Evolutionary conservation across 2,797 vertebrate genomes (phyloP), one percentile per base, ranked within the genome.

Genomic region (Pogoniulus pusillus): DNA sequence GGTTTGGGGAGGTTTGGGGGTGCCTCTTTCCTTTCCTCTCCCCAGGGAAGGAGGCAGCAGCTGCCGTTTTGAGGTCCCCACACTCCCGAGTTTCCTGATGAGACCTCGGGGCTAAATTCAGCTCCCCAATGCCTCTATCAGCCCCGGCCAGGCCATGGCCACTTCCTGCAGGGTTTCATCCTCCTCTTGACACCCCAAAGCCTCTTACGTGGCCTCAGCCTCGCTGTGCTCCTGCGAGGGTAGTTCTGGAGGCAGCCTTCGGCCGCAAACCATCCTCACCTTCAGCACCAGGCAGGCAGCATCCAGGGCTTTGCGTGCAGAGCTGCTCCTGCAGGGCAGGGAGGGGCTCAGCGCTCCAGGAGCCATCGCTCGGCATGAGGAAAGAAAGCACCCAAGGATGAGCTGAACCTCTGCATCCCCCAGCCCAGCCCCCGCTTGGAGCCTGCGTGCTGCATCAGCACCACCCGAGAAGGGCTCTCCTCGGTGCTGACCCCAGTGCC

Each of bases 171-270:
- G 27, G 18, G 17, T 7, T 13, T 37, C 51, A n/a, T 4, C 8
- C 20, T 26, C 63, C 78, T 80, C 55, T 81, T 35, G 54, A 8
- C 47, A 54, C 45, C 47, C 70, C 81, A 51, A 71, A 55, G 6
- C 34, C 71, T 27, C 66, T 30, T 0, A 0, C 1, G 0, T 0
- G 0, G 22, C 8, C 18, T 8, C 4, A 2, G 39, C 37, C 32
- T 23, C 2, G 1, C 13, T 3, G 2, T 0, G 2, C 34, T 55
- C 13, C 34, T 26, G 35, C 0, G 0, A 8, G 9, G 24, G 59
- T 6, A 20, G 18, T 4, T 24, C 32, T 1, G 1, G 54, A 4
- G 13, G 30, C 16, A 30, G 35, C 71, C 65, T 60, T 60, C 2
- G 0, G 47, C 59, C 17, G 0, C 24, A 20, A 37, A 2, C 34